phyloP scores from a whole-genome alignment of 2,888 invertebrate genomes.

The Drosophila pseudotakahashii region DNA sequence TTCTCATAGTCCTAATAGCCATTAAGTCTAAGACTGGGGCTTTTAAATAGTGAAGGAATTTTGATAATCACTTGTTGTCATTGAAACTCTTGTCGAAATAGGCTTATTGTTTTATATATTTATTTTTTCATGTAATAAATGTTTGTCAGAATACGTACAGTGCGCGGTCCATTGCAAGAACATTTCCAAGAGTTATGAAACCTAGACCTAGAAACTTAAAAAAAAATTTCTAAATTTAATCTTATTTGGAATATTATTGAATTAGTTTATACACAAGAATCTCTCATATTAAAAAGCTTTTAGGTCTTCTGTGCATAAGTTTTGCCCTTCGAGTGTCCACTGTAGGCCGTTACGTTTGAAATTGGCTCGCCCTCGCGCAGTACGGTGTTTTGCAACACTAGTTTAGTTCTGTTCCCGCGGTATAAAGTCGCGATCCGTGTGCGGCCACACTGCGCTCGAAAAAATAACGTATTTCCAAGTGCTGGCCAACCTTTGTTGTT shows the following conservation, averaged over 20 bases:
- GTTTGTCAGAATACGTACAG: not conserved
- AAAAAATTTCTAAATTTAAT: too few relatives aligned
- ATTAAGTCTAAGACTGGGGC: not conserved
- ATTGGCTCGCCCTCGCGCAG: too few relatives aligned
- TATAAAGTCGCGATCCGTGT: not conserved
- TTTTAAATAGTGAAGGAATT: too few relatives aligned
- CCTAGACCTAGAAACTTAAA: too few relatives aligned
- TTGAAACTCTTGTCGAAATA: not conserved
- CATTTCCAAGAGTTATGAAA: too few relatives aligned
- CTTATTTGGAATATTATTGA: too few relatives aligned
- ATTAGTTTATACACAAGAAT: too few relatives aligned
- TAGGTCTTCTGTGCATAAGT: not conserved
- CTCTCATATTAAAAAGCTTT: too few relatives aligned
- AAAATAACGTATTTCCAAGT: constrained; percentile 7
- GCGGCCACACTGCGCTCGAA: constrained; percentile 7
- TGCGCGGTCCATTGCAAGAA: too few relatives aligned
- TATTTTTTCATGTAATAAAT: not conserved
- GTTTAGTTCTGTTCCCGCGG: too few relatives aligned
- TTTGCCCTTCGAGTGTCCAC: not conserved
- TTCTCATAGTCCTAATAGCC: constrained; percentile 2
- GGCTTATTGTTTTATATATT: not conserved
- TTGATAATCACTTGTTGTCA: not conserved
- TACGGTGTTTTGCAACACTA: not conserved
- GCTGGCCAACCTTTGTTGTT: not conserved
- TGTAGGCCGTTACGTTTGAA: not conserved